phyloP scores from a whole-genome alignment of 2,797 vertebrate species.

The Phoxinus dragarum region DNA sequence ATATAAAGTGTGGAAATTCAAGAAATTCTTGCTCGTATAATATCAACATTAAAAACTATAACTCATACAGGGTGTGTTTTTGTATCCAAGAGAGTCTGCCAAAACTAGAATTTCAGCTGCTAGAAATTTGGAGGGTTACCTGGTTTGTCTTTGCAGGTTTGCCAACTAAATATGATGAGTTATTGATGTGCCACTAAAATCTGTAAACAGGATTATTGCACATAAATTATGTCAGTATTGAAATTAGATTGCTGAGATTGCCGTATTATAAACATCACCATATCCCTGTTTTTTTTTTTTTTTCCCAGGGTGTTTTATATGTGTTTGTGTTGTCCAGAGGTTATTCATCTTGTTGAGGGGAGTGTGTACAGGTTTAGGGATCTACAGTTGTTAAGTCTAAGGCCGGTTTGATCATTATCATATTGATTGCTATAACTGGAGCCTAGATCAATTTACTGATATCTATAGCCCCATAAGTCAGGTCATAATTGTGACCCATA shows the following conservation, averaged over 20 bases:
- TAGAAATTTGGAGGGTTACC: not conserved
- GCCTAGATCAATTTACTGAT: constrained; percentile 16
- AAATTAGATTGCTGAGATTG: constrained; percentile 17
- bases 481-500: not conserved
- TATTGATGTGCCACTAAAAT: constrained; percentile 32
- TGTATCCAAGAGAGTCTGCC: not conserved
- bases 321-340: constrained; percentile 1
- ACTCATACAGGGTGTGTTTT: too few relatives aligned
- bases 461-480: not conserved
- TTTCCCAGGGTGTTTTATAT: not conserved
- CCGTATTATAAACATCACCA: not conserved
- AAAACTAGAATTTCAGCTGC: not conserved
- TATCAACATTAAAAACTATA: too few relatives aligned
- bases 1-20: too few relatives aligned
- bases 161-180: constrained; percentile 11
- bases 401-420: constrained; percentile 15
- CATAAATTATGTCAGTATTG: constrained; percentile 5
- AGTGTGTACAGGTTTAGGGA: not conserved
- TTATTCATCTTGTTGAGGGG: constrained; percentile 6
- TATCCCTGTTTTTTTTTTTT: not conserved
- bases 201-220: constrained; percentile 32
- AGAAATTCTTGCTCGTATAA: too few relatives aligned
- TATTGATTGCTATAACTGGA: constrained; percentile 39
- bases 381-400: not conserved
- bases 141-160: not conserved